Evolutionary conservation across 35 echinoderm and acorn worm species (phyloP).

Genomic region (Apostichopus californicus): DNA sequence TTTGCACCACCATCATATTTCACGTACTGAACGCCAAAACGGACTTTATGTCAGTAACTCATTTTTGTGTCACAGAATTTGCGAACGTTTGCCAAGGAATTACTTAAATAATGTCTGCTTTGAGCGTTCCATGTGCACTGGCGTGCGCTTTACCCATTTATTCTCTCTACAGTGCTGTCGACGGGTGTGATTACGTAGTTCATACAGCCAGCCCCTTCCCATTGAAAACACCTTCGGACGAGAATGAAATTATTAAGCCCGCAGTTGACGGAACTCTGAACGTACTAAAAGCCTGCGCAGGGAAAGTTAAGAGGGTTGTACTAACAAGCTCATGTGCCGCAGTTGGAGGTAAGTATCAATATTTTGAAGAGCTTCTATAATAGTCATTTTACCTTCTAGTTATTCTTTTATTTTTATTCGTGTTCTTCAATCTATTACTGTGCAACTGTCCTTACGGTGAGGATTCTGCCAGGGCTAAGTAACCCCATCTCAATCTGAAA

Average conservation of each 20-base stretch:
- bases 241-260: conserved; percentile 60
- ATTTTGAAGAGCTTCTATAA: neutral
- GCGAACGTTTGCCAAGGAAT: too few species aligned
- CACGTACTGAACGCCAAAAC: too few species aligned
- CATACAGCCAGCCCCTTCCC: conserved; percentile 66
- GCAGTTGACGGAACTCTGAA: conserved; percentile 60
- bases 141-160: neutral
- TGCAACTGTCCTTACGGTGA: too few species aligned
- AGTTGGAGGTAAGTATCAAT: neutral
- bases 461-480: too few species aligned
- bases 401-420: neutral
- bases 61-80: too few species aligned
- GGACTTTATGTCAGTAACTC: too few species aligned
- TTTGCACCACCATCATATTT: too few species aligned
- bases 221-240: conserved; percentile 6
- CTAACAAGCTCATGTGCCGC: conserved; percentile 59
- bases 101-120: too few species aligned
- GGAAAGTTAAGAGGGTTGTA: conserved; percentile 60
- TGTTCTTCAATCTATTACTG: neutral
- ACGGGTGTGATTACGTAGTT: conserved; percentile 49
- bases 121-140: neutral
- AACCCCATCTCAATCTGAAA: too few species aligned
- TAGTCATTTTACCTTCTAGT: neutral
- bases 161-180: conserved; percentile 47
- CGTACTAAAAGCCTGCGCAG: conserved; percentile 55